Conservation (phyloP, 2,797 vertebrate genomes). For the Halcyon badia region DNA sequence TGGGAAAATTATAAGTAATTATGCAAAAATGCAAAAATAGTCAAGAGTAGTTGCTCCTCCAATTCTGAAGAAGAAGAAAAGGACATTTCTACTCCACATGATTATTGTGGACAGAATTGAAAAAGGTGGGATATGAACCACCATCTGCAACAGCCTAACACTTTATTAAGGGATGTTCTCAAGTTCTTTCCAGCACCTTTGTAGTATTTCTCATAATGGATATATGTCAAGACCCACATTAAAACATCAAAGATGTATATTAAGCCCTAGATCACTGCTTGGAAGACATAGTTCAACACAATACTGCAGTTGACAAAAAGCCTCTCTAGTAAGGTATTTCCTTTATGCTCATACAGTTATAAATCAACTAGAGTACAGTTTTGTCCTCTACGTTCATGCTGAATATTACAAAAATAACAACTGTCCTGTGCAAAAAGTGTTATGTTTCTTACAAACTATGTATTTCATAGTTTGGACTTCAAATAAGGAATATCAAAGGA, state of each 20-base stretch:
- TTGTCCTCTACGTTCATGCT: accelerated
- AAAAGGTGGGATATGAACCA: neutral
- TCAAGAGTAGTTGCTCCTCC: neutral
- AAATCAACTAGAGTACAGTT: neutral
- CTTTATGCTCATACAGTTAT: neutral
- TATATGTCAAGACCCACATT: neutral
- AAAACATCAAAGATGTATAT: neutral
- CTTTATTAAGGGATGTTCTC: neutral
- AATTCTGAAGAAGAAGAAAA: neutral
- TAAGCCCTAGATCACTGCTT: neutral
- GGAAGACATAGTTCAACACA: neutral
- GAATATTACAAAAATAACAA: neutral
- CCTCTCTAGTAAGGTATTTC: neutral
- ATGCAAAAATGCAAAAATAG: neutral
- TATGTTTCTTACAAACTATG: neutral
- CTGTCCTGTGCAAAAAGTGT: neutral
- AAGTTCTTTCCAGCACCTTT: neutral
- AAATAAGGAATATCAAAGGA: neutral
- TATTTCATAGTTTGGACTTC: neutral
- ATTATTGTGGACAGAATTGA: neutral
- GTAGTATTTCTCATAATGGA: neutral
- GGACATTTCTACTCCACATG: neutral
- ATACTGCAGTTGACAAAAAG: neutral
- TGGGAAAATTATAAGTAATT: neutral
- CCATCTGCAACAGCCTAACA: neutral